Conservation (phyloP, 2,888 invertebrate genomes). For the Hyposoter dolosus region DNA sequence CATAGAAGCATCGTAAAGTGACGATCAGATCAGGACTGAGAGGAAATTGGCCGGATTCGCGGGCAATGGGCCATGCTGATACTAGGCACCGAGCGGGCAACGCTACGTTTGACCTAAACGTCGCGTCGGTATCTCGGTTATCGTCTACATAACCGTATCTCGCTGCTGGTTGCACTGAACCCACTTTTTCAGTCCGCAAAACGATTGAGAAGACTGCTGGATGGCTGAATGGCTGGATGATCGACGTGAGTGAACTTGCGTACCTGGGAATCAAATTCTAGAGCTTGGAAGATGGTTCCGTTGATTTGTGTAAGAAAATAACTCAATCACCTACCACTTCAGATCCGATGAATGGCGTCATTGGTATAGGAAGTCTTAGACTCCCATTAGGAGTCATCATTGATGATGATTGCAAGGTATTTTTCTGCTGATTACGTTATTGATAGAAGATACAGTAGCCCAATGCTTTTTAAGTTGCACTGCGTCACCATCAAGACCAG, state of each 20-base stretch:
- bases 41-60: constrained; percentile 84
- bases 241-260: neutral
- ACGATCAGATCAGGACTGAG: constrained; percentile 83
- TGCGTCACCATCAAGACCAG: constrained; percentile 22
- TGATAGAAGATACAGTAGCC: neutral
- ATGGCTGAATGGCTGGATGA: too few species aligned
- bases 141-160: constrained; percentile 19
- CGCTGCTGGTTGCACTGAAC: neutral
- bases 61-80: constrained; percentile 84
- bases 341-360: neutral
- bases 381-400: neutral
- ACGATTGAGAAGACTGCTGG: neutral
- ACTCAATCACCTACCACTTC: neutral
- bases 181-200: neutral
- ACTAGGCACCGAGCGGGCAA: constrained; percentile 72
- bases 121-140: constrained; percentile 67
- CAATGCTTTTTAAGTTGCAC: neutral
- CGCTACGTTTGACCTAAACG: constrained; percentile 74
- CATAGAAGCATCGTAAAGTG: constrained; percentile 83
- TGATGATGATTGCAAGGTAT: neutral
- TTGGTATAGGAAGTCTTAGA: neutral
- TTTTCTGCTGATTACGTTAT: constrained; percentile 5
- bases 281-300: neutral
- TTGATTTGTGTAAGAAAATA: neutral
- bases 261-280: neutral